These are phyloP conservation scores for Hypomecis atomaria DNA, from an alignment of 2,888 invertebrate genomes.

Conservation along the genomic window DNA sequence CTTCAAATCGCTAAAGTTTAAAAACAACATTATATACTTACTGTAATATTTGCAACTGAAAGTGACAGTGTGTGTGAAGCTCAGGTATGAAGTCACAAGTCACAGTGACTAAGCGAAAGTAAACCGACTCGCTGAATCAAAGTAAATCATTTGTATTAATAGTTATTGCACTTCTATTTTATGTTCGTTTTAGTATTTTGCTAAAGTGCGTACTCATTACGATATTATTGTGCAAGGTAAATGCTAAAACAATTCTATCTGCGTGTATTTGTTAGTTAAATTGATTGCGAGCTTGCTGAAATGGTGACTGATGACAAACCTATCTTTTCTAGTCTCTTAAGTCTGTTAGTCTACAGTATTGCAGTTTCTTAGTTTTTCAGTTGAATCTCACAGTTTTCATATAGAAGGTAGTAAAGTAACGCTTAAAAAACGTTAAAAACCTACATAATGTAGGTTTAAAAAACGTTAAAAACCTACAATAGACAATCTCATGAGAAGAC, in stretches of 20 bases:
- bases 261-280: not conserved
- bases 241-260: not conserved
- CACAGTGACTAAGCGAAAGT: conserved; percentile 52
- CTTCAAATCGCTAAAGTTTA: no score
- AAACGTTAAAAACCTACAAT: no score
- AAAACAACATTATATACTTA: no score
- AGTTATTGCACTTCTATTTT: conserved; percentile 12
- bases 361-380: no score
- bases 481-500: no score
- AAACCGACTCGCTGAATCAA: conserved; percentile 11
- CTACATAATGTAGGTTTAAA: no score
- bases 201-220: not conserved
- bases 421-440: no score
- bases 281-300: not conserved
- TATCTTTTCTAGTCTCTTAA: no score
- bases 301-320: no score
- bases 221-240: not conserved
- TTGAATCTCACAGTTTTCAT: no score
- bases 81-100: conserved; percentile 49
- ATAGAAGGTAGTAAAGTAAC: no score
- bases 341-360: no score
- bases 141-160: conserved; percentile 19
- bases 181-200: not conserved
- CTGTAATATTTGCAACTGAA: conserved; percentile 15
- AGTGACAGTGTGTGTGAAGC: conserved; percentile 29